Evolutionary conservation across 1,140 invertebrate species (phyloP), one percentile per base, ranked within the genome.

Genomic region (Pseudomyrmex pallidus): DNA sequence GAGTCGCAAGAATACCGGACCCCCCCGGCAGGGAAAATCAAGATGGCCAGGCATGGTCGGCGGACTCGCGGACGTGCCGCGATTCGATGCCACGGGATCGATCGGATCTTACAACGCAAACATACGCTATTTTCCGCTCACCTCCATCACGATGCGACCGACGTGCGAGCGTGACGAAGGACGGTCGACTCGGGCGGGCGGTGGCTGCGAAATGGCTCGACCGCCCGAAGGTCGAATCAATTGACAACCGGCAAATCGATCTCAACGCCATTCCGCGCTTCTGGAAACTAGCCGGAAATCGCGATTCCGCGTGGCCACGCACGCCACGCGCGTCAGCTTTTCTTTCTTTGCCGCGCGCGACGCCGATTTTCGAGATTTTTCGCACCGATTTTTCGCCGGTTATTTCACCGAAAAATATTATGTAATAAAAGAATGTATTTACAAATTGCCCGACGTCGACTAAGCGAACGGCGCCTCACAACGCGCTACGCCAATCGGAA

Each of bases 131-230:
- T 84, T 73, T 68, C 73, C 25, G 66, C 95, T 97, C 95, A 98
- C 98, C 96, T 99, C 98, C 95, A 99, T 98, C 74, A 98, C 95
- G 92, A 99, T 98, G 85, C 98, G 96, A 82, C 98, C 98, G 67
- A 98, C 93, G 86, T 62, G 86, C 80, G 80, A 92, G 87, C 64
- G 87, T 85, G 62, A 86, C 72, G 48, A 87, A 85, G 68, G 77
- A 92, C 89, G 90, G 87, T 85, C 88, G 86, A 86, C 90, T 91
- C 70, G 74, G 85, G 64, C 92, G 92, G 91, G 89, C 91, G 91
- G 90, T 93, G 90, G 89, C 92, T 91, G 87, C 90, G 90, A 93
- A 94, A 92, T 94, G 93, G 91, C 91, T 93, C 90, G 90, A 88
- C 87, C 89, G 89, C 87, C 90, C 90, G 91, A 91, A 93, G 92